phyloP scores from a whole-genome alignment of 2,113 vertebrate genomes.

The Pluvialis apricaria region DNA sequence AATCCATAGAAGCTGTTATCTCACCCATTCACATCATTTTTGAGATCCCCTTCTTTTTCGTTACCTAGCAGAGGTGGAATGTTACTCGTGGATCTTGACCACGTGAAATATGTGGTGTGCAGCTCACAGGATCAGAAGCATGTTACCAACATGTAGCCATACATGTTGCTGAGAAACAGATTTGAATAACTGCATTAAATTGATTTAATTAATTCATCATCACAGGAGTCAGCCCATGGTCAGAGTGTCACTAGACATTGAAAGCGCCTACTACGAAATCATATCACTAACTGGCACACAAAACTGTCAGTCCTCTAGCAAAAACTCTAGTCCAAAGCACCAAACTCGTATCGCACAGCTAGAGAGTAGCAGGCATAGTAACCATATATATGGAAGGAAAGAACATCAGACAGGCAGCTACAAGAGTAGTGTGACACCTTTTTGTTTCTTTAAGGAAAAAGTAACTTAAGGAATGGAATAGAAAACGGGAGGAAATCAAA shows the following conservation, averaged over 20 bases:
- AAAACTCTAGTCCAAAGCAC: not conserved
- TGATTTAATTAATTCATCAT: not conserved
- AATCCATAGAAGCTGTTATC: not conserved
- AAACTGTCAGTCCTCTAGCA: not conserved
- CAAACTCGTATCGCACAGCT: not conserved
- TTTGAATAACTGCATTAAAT: not conserved
- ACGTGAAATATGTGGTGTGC: not conserved
- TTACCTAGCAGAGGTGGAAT: not conserved
- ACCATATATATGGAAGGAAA: not conserved
- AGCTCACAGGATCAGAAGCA: not conserved
- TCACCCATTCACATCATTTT: not conserved
- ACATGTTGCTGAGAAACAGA: not conserved
- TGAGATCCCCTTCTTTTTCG: not conserved
- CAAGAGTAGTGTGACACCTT: not conserved
- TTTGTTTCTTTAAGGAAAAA: not conserved
- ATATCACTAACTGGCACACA: not conserved
- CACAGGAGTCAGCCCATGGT: not conserved
- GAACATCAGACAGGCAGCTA: not conserved
- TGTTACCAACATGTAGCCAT: not conserved
- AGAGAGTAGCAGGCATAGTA: not conserved
- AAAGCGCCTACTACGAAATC: not conserved
- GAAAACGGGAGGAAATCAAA: not conserved
- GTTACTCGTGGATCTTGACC: not conserved
- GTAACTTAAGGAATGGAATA: not conserved
- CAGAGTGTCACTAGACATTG: not conserved